These are phyloP conservation scores for Gibbula magus DNA, from an alignment of 2,888 invertebrate genomes.

Conservation along the genomic window DNA sequence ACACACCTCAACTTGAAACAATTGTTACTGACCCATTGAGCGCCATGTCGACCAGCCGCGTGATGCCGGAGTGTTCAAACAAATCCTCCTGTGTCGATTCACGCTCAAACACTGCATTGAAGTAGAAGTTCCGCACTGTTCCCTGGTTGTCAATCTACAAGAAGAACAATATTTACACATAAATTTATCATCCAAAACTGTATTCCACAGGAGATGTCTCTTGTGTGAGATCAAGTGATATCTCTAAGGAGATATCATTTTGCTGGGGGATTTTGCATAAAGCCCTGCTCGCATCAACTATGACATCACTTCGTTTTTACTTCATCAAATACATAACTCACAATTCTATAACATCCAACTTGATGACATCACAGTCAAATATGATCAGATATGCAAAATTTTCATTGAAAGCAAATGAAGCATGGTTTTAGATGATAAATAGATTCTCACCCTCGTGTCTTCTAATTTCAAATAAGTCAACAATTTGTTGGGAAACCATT, in stretches of 20 bases:
- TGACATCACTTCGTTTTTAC: not conserved
- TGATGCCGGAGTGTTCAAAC: conserved; percentile 91
- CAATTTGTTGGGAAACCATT: too few relatives aligned
- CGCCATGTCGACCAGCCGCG: conserved; percentile 93
- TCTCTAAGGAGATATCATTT: not conserved
- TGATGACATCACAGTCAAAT: too few relatives aligned
- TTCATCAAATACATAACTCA: not conserved
- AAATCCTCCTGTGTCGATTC: conserved; percentile 90
- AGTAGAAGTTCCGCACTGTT: conserved; percentile 86
- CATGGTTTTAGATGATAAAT: too few relatives aligned
- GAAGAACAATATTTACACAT: not conserved
- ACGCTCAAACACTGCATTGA: conserved; percentile 95
- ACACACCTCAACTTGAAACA: not conserved
- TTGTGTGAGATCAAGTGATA: too few relatives aligned
- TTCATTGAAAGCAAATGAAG: too few relatives aligned
- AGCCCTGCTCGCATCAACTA: not conserved
- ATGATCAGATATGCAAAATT: too few relatives aligned
- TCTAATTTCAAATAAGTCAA: too few relatives aligned
- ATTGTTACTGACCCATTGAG: conserved; percentile 82
- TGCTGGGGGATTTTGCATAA: not conserved
- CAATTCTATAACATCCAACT: too few relatives aligned
- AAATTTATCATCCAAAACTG: too few relatives aligned
- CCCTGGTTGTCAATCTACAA: conserved; percentile 76
- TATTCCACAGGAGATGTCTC: too few relatives aligned
- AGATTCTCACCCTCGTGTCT: too few relatives aligned